Percentiles rank a stretch among this genome's conserved stretches.
Conservation (phyloP, 2,113 vertebrate genomes). For the Donacobius atricapilla region DNA sequence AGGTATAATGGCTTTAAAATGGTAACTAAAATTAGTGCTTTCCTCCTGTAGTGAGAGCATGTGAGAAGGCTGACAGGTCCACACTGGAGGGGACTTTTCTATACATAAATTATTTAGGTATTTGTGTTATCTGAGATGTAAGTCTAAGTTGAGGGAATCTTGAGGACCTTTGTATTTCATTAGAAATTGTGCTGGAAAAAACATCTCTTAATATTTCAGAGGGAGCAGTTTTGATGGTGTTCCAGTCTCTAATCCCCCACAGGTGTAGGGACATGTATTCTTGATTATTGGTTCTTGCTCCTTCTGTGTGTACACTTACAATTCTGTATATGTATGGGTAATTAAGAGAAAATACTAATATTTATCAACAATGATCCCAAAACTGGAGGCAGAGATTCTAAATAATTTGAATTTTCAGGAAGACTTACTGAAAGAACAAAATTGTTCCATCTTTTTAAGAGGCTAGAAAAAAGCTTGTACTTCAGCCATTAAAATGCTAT, state of each 20-base stretch:
- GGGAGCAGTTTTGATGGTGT: neutral
- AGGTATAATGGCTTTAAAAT: neutral
- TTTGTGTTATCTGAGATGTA: neutral
- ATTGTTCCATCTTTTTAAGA: neutral
- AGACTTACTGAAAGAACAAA: neutral
- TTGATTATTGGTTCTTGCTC: neutral
- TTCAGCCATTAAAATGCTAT: neutral
- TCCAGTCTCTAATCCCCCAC: neutral
- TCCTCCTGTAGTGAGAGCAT: neutral
- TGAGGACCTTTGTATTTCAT: neutral
- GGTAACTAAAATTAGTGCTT: neutral
- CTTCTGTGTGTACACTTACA: slow-evolving; percentile 17
- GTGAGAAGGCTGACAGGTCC: neutral
- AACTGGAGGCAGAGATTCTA: neutral
- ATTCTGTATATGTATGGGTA: slow-evolving; percentile 32
- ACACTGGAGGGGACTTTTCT: neutral
- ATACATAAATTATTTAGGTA: neutral
- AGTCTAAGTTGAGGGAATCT: neutral
- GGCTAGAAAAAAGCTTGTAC: neutral
- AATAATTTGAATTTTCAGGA: neutral
- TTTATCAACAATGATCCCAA: neutral
- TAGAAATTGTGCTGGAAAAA: neutral
- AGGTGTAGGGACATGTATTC: neutral
- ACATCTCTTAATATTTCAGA: neutral
- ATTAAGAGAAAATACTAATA: slow-evolving; percentile 14